phyloP scores from a whole-genome alignment of 2,113 vertebrate genomes.

The Pomatorhinus ruficollis region DNA sequence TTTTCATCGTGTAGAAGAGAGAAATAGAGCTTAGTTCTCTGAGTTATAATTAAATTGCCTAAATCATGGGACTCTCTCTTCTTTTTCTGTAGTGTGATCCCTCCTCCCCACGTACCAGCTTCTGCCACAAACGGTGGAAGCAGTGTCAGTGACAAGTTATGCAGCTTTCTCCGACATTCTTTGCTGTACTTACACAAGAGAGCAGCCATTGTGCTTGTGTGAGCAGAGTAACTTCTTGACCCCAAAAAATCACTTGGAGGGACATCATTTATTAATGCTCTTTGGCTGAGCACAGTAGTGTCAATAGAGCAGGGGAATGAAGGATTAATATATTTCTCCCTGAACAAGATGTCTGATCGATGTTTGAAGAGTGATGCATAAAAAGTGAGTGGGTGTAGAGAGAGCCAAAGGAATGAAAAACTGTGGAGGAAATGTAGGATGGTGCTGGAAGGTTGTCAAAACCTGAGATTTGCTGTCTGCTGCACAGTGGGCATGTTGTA shows the following conservation, averaged over 20 bases:
- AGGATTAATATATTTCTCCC: neutral
- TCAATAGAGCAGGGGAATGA: neutral
- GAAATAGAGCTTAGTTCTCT: neutral
- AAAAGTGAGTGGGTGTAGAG: slow-evolving; percentile 48
- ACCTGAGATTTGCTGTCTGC: slow-evolving; percentile 18
- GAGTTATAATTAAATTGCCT: slow-evolving; percentile 3
- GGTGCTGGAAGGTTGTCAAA: slow-evolving; percentile 56
- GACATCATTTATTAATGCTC: neutral
- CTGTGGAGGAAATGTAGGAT: slow-evolving; percentile 49
- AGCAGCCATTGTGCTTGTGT: neutral
- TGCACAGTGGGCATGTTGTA: slow-evolving; percentile 24
- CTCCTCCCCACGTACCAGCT: slow-evolving; percentile 30
- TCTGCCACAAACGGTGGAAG: neutral
- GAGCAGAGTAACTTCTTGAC: neutral
- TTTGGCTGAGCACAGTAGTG: neutral
- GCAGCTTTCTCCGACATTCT: neutral
- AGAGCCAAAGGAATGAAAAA: slow-evolving; percentile 56
- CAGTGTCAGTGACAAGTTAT: neutral
- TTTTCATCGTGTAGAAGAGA: neutral
- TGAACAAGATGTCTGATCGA: neutral
- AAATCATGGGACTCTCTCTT: neutral
- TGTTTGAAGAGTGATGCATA: slow-evolving; percentile 30
- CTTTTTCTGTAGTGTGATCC: slow-evolving; percentile 10
- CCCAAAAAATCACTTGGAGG: neutral
- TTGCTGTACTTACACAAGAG: neutral